Evolutionary conservation across 2,888 invertebrate genomes (phyloP), one percentile per base, ranked within the genome.

Genomic region (Ochropacha duplaris): DNA sequence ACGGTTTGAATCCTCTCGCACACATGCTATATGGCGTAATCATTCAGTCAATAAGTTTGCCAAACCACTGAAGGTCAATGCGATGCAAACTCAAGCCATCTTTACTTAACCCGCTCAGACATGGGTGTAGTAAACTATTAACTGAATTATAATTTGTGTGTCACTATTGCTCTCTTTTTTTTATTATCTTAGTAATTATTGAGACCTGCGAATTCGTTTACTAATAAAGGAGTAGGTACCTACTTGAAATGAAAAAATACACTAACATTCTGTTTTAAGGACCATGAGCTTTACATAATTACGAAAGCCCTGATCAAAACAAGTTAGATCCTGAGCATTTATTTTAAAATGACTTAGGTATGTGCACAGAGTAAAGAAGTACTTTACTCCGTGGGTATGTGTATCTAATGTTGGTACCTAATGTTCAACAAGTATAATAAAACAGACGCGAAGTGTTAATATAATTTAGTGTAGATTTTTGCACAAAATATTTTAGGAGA

Each of bases 31-130:
- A 34, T 52, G 31, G 31, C 89, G 91, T 89, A 90, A 90, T 78
- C 86, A 75, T 82, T 86, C 82, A 85, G 87, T 89, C 85, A 90
- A 91, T 89, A 90, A 87, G 80, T 89, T 88, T 89, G 87, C 87
- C 87, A 88, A 91, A 92, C 87, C 80, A 79, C 66, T 80, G 88
- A 91, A 92, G 92, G 91, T 91, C 91, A 90, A 88, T 88, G 81
- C 81, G 78, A 81, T 84, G 83, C 83, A 84, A 83, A 86, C 78
- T 71, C 72, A 78, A 85, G 81, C 84, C 85, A 79, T 83, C 86
- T 86, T 86, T 83, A 87, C 87, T 84, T 84, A 83, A 87, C 81
- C 66, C 76, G 71, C 73, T 71, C 73, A 81, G 83, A 84, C 83
- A 78, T 75, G 70, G 72, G 74, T 74, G 72, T 71, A 67, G 67